A percentile compares a stretch with the other conserved stretches of the same genome.
phyloP scores from a whole-genome alignment of 2,113 vertebrate genomes.

The Chaenogobius annularis region DNA sequence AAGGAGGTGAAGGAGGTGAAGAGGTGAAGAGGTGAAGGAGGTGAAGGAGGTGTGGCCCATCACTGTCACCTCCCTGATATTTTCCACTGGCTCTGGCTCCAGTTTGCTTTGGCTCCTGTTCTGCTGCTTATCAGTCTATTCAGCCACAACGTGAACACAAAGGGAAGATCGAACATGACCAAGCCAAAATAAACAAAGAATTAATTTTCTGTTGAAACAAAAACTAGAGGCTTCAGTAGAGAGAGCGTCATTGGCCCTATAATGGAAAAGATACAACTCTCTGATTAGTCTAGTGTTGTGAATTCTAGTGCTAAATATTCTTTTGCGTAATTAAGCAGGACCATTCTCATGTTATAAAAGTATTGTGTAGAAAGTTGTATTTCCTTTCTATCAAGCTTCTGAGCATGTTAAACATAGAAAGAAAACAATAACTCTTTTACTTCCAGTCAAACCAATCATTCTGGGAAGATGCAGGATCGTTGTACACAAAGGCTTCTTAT shows the following conservation, averaged over 20 bases:
- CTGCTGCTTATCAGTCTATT: conserved; percentile 11
- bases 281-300: too few relatives aligned
- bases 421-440: too few relatives aligned
- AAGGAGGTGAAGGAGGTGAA: conserved; percentile 4
- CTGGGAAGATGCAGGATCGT: too few relatives aligned
- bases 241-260: not conserved
- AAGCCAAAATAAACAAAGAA: conserved; percentile 1
- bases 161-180: not conserved
- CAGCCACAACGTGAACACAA: conserved; percentile 1
- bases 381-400: too few relatives aligned
- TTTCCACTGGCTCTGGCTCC: conserved; percentile 1
- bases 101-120: conserved; percentile 3
- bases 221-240: not conserved
- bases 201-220: not conserved
- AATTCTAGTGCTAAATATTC: too few relatives aligned
- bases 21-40: conserved; percentile 3
- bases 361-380: too few relatives aligned
- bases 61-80: conserved; percentile 50
- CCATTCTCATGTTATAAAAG: too few relatives aligned
- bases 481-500: too few relatives aligned
- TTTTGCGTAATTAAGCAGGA: too few relatives aligned
- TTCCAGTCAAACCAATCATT: too few relatives aligned
- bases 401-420: too few relatives aligned
- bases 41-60: conserved; percentile 38
- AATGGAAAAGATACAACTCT: not conserved